A percentile compares a stretch with the other conserved stretches of the same genome.
phyloP scores from a whole-genome alignment of 2,888 invertebrate genomes.

The Nomada fabriciana region DNA sequence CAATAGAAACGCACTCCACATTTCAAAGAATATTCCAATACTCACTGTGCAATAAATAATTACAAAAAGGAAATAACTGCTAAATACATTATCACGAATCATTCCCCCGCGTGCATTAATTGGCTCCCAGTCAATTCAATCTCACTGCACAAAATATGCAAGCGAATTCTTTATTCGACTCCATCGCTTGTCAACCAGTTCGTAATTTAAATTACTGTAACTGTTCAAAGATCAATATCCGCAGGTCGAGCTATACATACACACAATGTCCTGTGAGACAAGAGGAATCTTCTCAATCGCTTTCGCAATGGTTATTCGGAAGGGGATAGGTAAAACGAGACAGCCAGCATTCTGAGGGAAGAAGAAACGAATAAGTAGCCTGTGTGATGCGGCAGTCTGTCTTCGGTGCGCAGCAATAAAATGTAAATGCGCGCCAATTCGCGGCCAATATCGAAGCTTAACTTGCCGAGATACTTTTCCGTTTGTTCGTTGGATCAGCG shows the following conservation, averaged over 20 bases:
- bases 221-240: conserved; percentile 18
- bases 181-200: no score
- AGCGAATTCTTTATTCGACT: no score
- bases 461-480: conserved; percentile 47
- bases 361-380: conserved; percentile 47
- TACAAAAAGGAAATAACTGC: no score
- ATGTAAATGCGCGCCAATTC: conserved; percentile 79
- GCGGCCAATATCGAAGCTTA: conserved; percentile 66
- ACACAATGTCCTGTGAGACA: conserved; percentile 12
- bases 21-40: no score
- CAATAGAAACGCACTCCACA: no score
- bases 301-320: conserved; percentile 2
- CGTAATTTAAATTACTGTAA: no score
- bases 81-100: no score
- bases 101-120: no score
- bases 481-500: conserved; percentile 49
- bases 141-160: no score
- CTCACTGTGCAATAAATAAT: no score
- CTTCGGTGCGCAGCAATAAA: conserved; percentile 75
- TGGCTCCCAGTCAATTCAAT: no score
- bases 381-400: conserved; percentile 67
- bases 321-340: not conserved
- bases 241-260: not conserved
- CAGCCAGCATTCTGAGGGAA: conserved; percentile 15
- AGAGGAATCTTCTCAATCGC: conserved; percentile 34